Evolutionary conservation across 2,797 vertebrate genomes (phyloP).

Genomic region (Amniataba percoides): DNA sequence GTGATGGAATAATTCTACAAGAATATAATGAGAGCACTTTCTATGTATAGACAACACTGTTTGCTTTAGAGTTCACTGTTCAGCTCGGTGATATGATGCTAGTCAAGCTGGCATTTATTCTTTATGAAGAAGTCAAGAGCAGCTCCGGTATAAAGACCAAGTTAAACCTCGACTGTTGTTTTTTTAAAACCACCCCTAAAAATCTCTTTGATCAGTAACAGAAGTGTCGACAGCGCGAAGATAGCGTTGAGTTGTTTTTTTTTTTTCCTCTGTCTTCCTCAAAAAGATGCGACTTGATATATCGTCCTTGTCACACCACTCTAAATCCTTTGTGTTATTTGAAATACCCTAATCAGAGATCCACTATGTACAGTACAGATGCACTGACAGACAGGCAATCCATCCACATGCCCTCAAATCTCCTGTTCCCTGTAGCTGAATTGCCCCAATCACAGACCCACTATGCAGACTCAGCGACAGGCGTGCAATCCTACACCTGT

Average conservation of each 20-base stretch:
- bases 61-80: neutral
- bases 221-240: neutral
- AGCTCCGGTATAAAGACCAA: neutral
- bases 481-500: constrained; percentile 67
- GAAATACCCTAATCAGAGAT: constrained; percentile 52
- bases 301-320: constrained; percentile 37
- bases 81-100: neutral
- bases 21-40: neutral
- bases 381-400: constrained; percentile 53
- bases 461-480: constrained; percentile 70
- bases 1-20: constrained; percentile 10
- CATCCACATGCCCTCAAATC: constrained; percentile 57
- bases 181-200: constrained; percentile 16
- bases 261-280: neutral
- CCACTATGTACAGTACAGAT: constrained; percentile 38
- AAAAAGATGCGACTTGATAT: constrained; percentile 35
- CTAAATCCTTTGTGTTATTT: constrained; percentile 52
- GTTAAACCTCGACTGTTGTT: constrained; percentile 28
- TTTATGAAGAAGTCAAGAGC: neutral
- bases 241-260: neutral
- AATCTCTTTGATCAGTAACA: constrained; percentile 7
- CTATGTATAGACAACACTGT: neutral
- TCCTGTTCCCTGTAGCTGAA: constrained; percentile 56
- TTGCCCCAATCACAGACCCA: constrained; percentile 62
- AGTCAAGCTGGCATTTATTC: neutral